Base-by-base conservation (phyloP, 2,888 invertebrate genomes). In the Apotomis turbidana region DNA sequence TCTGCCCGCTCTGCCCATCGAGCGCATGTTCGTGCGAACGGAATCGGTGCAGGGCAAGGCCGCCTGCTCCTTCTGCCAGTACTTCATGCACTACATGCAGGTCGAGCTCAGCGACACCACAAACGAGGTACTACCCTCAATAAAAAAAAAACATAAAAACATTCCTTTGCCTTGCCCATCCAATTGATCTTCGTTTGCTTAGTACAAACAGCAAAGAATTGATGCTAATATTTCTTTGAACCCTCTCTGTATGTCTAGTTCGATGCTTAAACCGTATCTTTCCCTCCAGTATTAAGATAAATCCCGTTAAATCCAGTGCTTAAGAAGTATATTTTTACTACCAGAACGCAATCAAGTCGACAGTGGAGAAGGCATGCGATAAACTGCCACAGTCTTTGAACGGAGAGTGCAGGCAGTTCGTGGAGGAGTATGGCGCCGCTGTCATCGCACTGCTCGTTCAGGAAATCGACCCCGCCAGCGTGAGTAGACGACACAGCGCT, bases 31-130 rank as follows among this genome's bases (percentile, higher is more conserved):
- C 77, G 83, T 90, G 10, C 64, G 78, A 0, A 58, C 82, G 15
- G 63, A 79, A 0, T 60, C 81, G 36, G 87, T 90, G 0, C 83
- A 80, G 9, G 81, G 78, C 66, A 90, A 94, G 80, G 83, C 95
- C 76, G 85, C 92, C 0, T 98, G 98, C 86, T 95, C 95, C 44
- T 94, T 98, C 85, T 98, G 98, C 83, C 96, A 97, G 89, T 97
- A 97, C 88, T 93, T 97, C 87, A 87, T 98, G 78, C 97, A 97
- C 83, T 97, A 96, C 76, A 80, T 97, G 60, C 97, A 98, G 84
- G 94, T 96, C 66, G 94, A 95, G 15, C 91, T 97, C 76, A 96
- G 96, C 69, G 94, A 95, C 76, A 95, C 95, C 1, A 87, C 86
- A 51, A 96, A 94, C 9, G 97, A 96, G 91, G 96, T 96, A 51